A percentile compares a stretch with the other conserved stretches of the same genome.
These are phyloP conservation scores for Cebus imitator DNA, from an alignment of 2,113 vertebrate species.

Conservation along the genomic window DNA sequence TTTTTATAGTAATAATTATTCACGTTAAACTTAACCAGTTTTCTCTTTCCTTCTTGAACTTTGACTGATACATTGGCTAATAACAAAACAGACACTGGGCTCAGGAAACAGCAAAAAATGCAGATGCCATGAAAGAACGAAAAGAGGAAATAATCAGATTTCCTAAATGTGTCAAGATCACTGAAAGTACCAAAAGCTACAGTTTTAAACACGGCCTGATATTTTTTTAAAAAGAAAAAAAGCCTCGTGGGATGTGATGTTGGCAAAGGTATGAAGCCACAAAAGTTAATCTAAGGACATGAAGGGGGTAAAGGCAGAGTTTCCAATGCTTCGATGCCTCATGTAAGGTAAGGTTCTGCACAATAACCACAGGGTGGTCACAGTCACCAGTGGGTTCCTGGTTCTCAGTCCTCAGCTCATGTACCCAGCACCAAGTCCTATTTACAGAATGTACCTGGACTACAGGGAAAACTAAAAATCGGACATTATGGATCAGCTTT, in stretches of 20 bases:
- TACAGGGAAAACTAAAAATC: not conserved
- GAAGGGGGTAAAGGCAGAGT: not conserved
- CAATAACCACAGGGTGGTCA: not conserved
- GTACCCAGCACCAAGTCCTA: not conserved
- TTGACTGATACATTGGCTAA: not conserved
- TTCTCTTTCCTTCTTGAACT: not conserved
- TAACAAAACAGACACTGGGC: not conserved
- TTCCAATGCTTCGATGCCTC: not conserved
- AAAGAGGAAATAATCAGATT: not conserved
- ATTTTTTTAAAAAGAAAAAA: not conserved
- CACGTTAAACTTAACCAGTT: not conserved
- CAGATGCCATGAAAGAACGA: not conserved
- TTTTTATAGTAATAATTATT: not conserved
- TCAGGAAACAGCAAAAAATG: not conserved
- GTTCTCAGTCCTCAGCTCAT: not conserved
- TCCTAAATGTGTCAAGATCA: not conserved
- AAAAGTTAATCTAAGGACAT: not conserved
- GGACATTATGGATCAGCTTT: not conserved
- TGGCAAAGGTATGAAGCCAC: not conserved
- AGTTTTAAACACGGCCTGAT: not conserved
- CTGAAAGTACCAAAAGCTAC: not conserved
- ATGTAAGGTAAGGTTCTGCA: not conserved
- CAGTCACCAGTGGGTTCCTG: too few species aligned
- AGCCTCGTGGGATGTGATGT: not conserved
- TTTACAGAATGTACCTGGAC: not conserved